phyloP scores from a whole-genome alignment of 1,140 invertebrate genomes.

The Rhyacophila brunnea region DNA sequence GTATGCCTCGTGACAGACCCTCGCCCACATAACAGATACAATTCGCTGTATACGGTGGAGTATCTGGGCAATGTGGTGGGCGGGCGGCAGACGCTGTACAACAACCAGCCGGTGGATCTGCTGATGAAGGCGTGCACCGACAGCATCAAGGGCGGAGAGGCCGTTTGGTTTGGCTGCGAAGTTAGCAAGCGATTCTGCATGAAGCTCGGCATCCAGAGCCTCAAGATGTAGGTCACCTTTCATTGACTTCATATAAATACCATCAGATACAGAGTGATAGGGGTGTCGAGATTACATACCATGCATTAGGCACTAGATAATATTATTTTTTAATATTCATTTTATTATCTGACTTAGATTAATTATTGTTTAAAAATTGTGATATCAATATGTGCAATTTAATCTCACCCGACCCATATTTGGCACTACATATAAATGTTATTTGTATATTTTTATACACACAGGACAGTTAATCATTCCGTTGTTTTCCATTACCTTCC shows the following conservation, averaged over 20 bases:
- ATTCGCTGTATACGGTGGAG: constrained; percentile 81
- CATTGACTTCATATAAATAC: background rate
- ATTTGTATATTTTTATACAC: no score
- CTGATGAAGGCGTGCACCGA: constrained; percentile 72
- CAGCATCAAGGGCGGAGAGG: constrained; percentile 77
- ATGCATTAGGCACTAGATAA: no score
- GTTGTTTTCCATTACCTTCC: constrained; percentile 22
- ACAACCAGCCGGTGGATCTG: constrained; percentile 81
- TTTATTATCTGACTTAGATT: no score
- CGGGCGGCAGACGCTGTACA: constrained; percentile 75
- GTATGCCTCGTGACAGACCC: constrained; percentile 86
- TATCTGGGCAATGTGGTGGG: constrained; percentile 83
- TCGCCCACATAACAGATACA: constrained; percentile 71
- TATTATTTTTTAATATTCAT: no score
- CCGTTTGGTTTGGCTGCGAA: constrained; percentile 94
- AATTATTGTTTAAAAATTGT: no score
- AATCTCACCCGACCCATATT: no score
- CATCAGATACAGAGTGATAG: no score
- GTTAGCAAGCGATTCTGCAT: constrained; percentile 75
- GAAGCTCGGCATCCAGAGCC: constrained; percentile 81
- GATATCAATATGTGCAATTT: no score
- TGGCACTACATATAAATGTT: no score
- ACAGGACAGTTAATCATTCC: no score
- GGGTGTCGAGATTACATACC: no score
- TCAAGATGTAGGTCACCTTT: constrained; percentile 65